Percentiles rank a stretch among this genome's conserved stretches.
phyloP scores from a whole-genome alignment of 2,797 vertebrate genomes.

The Novumbra hubbsi region DNA sequence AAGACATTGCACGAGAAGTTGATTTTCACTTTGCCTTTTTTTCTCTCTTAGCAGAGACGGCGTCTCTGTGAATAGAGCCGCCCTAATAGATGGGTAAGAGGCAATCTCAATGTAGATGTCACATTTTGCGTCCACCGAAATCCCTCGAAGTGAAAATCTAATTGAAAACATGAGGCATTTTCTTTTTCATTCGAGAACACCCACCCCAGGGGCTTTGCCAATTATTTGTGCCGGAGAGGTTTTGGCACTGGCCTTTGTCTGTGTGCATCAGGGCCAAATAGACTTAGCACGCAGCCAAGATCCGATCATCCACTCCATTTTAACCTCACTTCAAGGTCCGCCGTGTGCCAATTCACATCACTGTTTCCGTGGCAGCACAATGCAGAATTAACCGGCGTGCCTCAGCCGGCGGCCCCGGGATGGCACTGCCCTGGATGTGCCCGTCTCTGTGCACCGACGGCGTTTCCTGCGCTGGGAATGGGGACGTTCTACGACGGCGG shows the following conservation, averaged over 20 bases:
- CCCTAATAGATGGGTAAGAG: background rate
- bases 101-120: background rate
- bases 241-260: slow-evolving; percentile 27
- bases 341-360: slow-evolving; percentile 53
- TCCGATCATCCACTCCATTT: slow-evolving; percentile 52
- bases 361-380: slow-evolving; percentile 46
- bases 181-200: slow-evolving; percentile 47
- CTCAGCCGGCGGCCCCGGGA: slow-evolving; percentile 22
- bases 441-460: slow-evolving; percentile 28
- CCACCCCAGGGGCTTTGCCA: slow-evolving; percentile 39
- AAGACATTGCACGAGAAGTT: too few species aligned
- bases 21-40: too few species aligned
- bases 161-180: slow-evolving; percentile 27
- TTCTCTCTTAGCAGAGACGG: too few species aligned
- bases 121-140: background rate
- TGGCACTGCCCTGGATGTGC: slow-evolving; percentile 48
- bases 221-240: slow-evolving; percentile 46
- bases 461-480: slow-evolving; percentile 43
- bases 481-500: slow-evolving; percentile 39
- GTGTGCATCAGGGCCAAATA: slow-evolving; percentile 53
- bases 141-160: slow-evolving; percentile 5
- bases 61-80: too few species aligned
- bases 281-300: slow-evolving; percentile 50
- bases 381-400: slow-evolving; percentile 42
- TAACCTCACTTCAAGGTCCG: slow-evolving; percentile 47